Base-by-base conservation (phyloP, 2,888 invertebrate genomes). In the Entomobrya proxima region DNA sequence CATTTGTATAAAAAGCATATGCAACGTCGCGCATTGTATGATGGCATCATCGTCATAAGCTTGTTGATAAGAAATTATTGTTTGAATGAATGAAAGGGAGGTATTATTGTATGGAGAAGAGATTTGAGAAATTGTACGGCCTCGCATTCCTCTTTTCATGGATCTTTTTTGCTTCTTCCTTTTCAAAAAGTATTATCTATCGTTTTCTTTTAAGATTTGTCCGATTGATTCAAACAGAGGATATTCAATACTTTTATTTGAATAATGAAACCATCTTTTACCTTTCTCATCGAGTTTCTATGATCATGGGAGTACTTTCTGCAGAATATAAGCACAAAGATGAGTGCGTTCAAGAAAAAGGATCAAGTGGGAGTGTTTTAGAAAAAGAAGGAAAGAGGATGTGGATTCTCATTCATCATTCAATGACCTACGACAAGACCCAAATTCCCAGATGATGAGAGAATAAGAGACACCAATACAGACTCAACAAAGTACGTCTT, bases 391-490 rank as follows among this genome's bases (percentile, higher is more conserved):
- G 47, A n/a, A 47, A 27, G 55, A 9, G 47, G 44, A 72, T 72
- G 44, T 44, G 44, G n/a, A 69, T 69, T 24, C 44, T 50, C 75
- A 75, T 69, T 69, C 82, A 55, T 67, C 58, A 69, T 77, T 69
- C 47, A 58, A 69, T 58, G 84, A 77, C 84, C 84, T 84, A 84
- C 76, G 58, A 72, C 84, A 84, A 84, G 47, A 77, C 61, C 77
- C 37, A 40, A 61, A 61, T 77, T 77, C 61, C n/a, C 58, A 40
- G 37, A 32, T 50, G 74, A 69, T 72, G 52, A 75, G 55, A 35
- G 35, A 55, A 37, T 35, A 35, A 64, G 37, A 18, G 30, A 72
- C 72, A 69, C 1, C 13, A 44, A 13, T 7, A 69, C 40, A 50
- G 30, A 27, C 67, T 67, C 67, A 67, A 67, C 72, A 72, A 47